Conservation (phyloP, 2,113 vertebrate species). For the Melanocharis versteri region DNA sequence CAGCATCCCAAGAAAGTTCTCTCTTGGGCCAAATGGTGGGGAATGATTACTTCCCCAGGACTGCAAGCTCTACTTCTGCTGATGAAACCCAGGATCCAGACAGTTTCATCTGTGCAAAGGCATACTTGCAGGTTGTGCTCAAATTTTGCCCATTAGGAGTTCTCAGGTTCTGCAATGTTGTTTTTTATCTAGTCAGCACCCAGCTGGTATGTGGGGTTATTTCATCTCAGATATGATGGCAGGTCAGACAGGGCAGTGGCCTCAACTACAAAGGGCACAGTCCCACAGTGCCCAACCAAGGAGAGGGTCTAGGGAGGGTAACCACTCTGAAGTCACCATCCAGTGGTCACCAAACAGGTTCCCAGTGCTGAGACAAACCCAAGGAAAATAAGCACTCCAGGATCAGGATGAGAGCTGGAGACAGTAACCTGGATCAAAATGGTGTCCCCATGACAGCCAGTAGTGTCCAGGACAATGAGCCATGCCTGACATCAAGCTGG, state of each 20-base stretch:
- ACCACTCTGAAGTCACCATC: background rate
- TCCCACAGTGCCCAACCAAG: background rate
- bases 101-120: background rate
- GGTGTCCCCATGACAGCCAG: accelerated
- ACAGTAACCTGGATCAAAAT: accelerated
- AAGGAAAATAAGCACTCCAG: background rate
- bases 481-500: background rate
- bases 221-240: background rate
- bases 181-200: background rate
- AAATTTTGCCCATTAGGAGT: background rate
- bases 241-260: background rate
- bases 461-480: background rate
- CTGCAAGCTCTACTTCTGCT: background rate
- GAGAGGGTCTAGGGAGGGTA: accelerated
- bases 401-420: background rate
- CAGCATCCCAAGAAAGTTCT: background rate
- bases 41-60: background rate
- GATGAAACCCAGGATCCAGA: background rate
- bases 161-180: background rate
- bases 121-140: background rate
- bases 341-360: background rate
- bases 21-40: background rate
- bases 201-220: accelerated
- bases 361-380: background rate
- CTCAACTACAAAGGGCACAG: background rate